phyloP scores from a whole-genome alignment of 2,113 vertebrate species.

The Bungarus multicinctus region DNA sequence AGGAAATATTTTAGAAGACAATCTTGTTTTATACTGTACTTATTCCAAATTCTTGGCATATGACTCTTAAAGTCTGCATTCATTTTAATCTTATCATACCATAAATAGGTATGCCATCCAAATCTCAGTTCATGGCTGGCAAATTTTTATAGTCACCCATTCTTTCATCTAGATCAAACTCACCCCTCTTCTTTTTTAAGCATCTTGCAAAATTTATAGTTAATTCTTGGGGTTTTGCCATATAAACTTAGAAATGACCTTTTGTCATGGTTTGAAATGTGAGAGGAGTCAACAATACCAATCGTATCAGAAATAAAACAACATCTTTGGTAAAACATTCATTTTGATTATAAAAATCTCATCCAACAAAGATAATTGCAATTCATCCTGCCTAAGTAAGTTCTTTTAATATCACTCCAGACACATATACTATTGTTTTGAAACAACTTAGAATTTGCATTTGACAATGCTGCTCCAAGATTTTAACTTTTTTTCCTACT shows the following conservation, averaged over 20 bases:
- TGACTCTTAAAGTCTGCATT: neutral
- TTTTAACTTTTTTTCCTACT: neutral
- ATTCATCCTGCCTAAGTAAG: neutral
- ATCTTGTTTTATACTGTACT: neutral
- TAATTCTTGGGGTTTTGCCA: neutral
- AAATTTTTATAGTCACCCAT: neutral
- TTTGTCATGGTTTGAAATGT: neutral
- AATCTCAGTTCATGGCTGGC: neutral
- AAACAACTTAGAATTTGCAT: neutral
- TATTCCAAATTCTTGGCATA: neutral
- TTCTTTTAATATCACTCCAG: neutral
- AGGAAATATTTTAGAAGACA: neutral
- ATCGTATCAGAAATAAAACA: neutral
- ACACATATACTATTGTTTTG: neutral
- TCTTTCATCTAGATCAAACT: neutral
- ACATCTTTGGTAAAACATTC: neutral
- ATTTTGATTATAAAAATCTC: neutral
- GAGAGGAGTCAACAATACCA: neutral
- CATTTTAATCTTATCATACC: neutral
- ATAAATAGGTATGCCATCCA: neutral
- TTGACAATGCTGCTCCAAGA: neutral
- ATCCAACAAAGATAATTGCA: neutral
- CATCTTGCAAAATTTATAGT: neutral
- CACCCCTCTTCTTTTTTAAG: neutral
- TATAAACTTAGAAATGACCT: neutral